Evolutionary conservation across 2,888 invertebrate species (phyloP).

Genomic region (Pseudococcus longispinus): DNA sequence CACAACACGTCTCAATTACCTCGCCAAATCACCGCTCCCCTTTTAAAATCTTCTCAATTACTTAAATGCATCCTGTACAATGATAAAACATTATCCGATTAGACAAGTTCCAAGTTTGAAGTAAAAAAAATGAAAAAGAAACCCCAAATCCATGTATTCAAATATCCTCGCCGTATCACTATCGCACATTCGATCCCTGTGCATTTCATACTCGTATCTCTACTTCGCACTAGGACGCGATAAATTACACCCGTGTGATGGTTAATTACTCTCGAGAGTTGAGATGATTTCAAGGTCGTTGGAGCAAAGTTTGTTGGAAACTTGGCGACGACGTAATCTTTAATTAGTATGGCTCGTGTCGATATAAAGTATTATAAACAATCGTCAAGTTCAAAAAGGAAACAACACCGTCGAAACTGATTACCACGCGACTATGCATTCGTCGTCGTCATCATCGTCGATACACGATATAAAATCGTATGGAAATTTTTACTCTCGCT

Average conservation of each 20-base stretch:
- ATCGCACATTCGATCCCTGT: not conserved
- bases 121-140: not conserved
- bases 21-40: not conserved
- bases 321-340: not conserved
- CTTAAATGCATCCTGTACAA: constrained; percentile 14
- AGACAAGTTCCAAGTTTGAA: not conserved
- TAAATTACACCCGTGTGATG: not conserved
- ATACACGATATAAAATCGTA: not conserved
- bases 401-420: not conserved
- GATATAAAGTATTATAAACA: not conserved
- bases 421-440: not conserved
- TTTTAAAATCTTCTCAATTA: constrained; percentile 24
- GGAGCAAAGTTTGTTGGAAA: not conserved
- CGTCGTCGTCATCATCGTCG: not conserved
- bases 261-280: not conserved
- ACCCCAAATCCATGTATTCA: not conserved
- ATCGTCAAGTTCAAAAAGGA: constrained; percentile 19
- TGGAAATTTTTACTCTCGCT: not conserved
- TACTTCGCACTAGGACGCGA: not conserved
- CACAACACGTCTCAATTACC: constrained; percentile 41
- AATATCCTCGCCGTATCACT: not conserved
- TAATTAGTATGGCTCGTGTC: constrained; percentile 24
- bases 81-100: constrained; percentile 25
- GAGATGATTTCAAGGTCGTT: not conserved
- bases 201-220: not conserved